Evolutionary conservation across 2,797 vertebrate species (phyloP).

Genomic region (Syndactyla subalaris): DNA sequence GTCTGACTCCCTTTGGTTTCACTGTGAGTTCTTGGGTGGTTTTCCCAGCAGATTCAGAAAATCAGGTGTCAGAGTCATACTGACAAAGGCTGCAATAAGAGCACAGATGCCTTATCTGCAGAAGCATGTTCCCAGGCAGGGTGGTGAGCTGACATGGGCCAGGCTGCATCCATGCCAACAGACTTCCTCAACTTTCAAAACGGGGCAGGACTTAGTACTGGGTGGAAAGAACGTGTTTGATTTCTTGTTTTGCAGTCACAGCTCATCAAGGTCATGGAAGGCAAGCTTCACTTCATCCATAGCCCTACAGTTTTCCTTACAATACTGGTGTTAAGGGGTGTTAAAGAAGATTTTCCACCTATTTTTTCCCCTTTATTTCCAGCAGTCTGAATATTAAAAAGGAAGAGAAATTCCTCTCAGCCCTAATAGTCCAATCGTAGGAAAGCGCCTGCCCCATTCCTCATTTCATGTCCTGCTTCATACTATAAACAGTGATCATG

Average conservation of each 20-base stretch:
- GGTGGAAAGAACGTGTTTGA: not conserved
- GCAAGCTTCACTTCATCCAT: not conserved
- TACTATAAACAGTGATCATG: slow-evolving; percentile 28
- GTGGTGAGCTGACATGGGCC: fast-evolving
- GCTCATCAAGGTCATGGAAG: not conserved
- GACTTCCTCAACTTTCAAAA: not conserved
- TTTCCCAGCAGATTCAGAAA: not conserved
- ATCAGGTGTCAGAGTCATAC: not conserved
- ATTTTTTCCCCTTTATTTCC: not conserved
- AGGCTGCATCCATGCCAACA: fast-evolving
- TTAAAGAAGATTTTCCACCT: not conserved
- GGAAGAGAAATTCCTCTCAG: not conserved
- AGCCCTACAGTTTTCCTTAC: not conserved
- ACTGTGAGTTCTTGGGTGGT: not conserved
- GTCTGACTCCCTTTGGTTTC: not conserved
- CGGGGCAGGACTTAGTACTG: not conserved
- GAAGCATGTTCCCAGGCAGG: fast-evolving
- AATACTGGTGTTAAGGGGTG: not conserved
- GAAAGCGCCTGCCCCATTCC: not conserved
- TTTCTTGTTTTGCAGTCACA: not conserved
- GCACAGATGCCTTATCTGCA: not conserved
- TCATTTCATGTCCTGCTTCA: not conserved
- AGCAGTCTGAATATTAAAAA: not conserved
- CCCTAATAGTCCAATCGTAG: not conserved
- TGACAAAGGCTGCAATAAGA: not conserved